These are phyloP conservation scores for Ictalurus punctatus DNA, from an alignment of 2,113 vertebrate species.

Conservation along the genomic window DNA sequence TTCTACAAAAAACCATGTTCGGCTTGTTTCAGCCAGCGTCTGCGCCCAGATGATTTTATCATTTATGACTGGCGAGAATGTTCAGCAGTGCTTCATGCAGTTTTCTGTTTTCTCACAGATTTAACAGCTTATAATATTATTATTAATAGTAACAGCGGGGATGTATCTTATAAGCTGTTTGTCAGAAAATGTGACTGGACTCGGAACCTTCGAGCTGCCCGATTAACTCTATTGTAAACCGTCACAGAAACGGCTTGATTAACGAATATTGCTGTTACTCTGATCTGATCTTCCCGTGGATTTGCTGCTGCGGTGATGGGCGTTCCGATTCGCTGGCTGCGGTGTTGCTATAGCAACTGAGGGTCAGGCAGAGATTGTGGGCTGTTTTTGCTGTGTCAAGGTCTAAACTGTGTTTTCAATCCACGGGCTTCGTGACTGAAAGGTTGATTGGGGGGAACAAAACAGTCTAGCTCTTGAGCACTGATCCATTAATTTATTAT, in stretches of 20 bases:
- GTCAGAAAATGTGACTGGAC: neutral
- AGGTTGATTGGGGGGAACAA: neutral
- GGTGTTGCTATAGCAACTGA: slow-evolving; percentile 74
- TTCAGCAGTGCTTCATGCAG: neutral
- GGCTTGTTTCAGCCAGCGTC: neutral
- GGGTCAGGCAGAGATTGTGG: slow-evolving; percentile 60
- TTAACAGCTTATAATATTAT: neutral
- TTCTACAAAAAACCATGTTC: too few species aligned
- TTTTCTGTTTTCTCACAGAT: neutral
- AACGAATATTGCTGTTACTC: neutral
- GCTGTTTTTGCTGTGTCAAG: slow-evolving; percentile 70
- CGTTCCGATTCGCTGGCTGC: neutral
- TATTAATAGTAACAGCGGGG: too few species aligned
- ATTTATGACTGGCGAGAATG: neutral
- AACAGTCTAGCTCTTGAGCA: neutral
- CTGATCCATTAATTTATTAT: neutral
- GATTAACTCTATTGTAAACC: neutral
- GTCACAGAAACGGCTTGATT: neutral
- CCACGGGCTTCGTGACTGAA: slow-evolving; percentile 1
- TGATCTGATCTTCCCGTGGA: neutral
- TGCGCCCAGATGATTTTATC: neutral
- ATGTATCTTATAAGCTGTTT: neutral
- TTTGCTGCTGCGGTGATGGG: neutral
- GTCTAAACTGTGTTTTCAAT: slow-evolving; percentile 62
- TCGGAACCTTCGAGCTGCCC: neutral